Percentiles rank a stretch among this genome's conserved stretches.
Evolutionary conservation across 2,797 vertebrate species (phyloP).

Genomic region (Valencia hispanica): DNA sequence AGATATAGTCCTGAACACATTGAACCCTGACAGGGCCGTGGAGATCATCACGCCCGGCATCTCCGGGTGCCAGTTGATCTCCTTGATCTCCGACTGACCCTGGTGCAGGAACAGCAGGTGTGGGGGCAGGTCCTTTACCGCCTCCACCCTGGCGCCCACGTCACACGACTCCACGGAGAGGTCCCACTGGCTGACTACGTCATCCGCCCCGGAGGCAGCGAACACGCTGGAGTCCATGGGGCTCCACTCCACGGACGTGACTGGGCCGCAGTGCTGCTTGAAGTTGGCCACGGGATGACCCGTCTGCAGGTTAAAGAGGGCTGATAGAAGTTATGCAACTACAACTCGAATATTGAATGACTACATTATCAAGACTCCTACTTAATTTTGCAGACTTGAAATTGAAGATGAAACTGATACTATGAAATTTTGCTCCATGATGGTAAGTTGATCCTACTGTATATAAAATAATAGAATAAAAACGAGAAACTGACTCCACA

Average conservation of each 20-base stretch:
- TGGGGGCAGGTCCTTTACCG: slow-evolving; percentile 84
- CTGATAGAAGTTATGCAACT: background rate
- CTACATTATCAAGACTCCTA: background rate
- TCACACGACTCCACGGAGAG: slow-evolving; percentile 90
- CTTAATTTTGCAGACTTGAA: background rate
- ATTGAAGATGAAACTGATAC: background rate
- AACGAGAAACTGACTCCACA: background rate
- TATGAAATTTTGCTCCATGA: background rate
- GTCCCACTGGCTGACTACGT: slow-evolving; percentile 93
- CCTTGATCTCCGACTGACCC: slow-evolving; percentile 92
- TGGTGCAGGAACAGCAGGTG: slow-evolving; percentile 94
- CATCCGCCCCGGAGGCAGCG: slow-evolving; percentile 87
- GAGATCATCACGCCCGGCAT: slow-evolving; percentile 87
- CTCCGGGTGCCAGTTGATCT: slow-evolving; percentile 94
- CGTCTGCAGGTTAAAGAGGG: slow-evolving; percentile 66
- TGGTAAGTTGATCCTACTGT: background rate
- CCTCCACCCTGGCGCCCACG: slow-evolving; percentile 74
- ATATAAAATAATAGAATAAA: background rate
- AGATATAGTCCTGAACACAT: slow-evolving; percentile 92
- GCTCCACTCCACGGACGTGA: slow-evolving; percentile 93
- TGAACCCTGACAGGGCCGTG: slow-evolving; percentile 89
- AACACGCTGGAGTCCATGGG: slow-evolving; percentile 89
- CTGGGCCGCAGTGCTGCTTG: slow-evolving; percentile 90
- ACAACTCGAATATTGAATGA: background rate
- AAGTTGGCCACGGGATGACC: slow-evolving; percentile 88